Evolutionary conservation across 2,888 invertebrate genomes (phyloP), one percentile per base, ranked within the genome.

Genomic region (Cinara cedri): DNA sequence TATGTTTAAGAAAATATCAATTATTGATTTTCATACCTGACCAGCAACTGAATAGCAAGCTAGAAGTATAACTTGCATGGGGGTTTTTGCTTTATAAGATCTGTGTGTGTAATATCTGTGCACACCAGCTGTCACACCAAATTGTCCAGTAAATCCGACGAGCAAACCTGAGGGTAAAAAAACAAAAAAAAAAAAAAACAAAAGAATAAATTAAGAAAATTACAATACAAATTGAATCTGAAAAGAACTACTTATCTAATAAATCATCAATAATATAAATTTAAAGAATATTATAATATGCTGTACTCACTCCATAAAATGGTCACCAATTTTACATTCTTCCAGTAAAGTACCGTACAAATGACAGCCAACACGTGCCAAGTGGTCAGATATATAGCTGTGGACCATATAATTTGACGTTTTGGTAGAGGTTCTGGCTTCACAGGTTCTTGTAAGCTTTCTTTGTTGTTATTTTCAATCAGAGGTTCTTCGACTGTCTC

Each of bases 41-140:
- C 91, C 92, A 81, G 91, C 89, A 1, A 88, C 85, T 8, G 90
- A 89, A 84, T 88, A 91, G 83, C 89, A 65, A 75, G 68, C 68
- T 16, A 78, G 16, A 60, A 78, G 76, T 60, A 78, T 66, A 19
- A 78, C 16, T 60, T 78, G 88, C 6, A 91, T 84, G 0, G 90
- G 89, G 81, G 87, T 82, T 83, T 87, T 91, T 1, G 91, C 91
- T 86, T 91, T 91, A 84, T 88, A 92, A 0, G 91, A 88, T 82
- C 89, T 88, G 85, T 92, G 92, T 68, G 83, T 81, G 82, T 81
- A 92, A 78, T 88, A 87, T 55, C 92, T 87, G 84, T 92, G 92
- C 0, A 87, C 91, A 13, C 92, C 92, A 0, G 87, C 92, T 0
- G 92, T 92, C 14, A 92, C 89, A 11, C 92, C 90, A 82, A 92